Conservation (phyloP, 1,140 invertebrate genomes). For the Chrysopa pallens region DNA sequence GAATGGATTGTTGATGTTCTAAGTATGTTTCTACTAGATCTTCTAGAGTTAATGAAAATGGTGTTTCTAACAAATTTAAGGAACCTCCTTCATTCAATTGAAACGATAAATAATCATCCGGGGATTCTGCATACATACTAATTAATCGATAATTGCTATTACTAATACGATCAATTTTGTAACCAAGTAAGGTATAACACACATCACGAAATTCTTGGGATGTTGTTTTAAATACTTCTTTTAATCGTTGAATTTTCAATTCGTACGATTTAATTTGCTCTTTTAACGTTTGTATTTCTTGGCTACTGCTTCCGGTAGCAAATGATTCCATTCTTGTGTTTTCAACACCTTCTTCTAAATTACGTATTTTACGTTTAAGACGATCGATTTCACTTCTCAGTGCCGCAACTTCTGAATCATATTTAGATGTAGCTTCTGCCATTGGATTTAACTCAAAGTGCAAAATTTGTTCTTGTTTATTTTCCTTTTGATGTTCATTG, state of each 20-base stretch:
- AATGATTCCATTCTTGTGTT: conserved; percentile 24
- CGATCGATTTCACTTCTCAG: conserved; percentile 43
- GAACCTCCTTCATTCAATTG: conserved; percentile 52
- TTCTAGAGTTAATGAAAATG: conserved; percentile 53
- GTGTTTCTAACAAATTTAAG: conserved; percentile 62
- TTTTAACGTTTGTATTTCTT: conserved; percentile 43
- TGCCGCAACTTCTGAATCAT: conserved; percentile 7
- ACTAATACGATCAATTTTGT: conserved; percentile 60
- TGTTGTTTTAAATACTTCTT: conserved; percentile 67
- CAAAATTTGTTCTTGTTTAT: conserved; percentile 31
- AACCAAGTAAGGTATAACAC: conserved; percentile 70
- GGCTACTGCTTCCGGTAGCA: conserved; percentile 15
- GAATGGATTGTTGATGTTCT: conserved; percentile 60
- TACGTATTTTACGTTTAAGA: conserved; percentile 29
- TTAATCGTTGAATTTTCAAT: conserved; percentile 51
- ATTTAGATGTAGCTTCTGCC: conserved; percentile 39
- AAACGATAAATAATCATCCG: conserved; percentile 65
- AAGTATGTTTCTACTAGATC: conserved; percentile 59
- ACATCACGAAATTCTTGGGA: conserved; percentile 72
- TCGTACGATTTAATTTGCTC: conserved; percentile 51
- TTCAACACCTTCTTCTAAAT: conserved; percentile 38
- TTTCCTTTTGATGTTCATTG: conserved; percentile 24
- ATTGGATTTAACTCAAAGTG: conserved; percentile 60
- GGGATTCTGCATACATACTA: conserved; percentile 71
- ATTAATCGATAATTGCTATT: conserved; percentile 51